Evolutionary conservation across 2,888 invertebrate genomes (phyloP), one percentile per base, ranked within the genome.

Genomic region (Spodoptera littoralis): DNA sequence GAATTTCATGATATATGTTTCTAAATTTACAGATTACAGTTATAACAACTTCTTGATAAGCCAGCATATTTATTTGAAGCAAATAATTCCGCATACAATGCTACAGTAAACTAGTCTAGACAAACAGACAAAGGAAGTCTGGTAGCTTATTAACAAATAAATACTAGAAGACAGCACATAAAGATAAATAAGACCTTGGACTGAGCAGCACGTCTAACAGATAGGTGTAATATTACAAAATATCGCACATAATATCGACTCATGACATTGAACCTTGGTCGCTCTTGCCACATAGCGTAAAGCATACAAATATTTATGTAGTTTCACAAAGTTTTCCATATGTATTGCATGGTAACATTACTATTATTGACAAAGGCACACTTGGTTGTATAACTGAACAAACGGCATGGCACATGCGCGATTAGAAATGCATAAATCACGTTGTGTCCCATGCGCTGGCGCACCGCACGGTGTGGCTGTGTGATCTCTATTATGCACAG

Each of bases 371-470:
- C 66, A 66, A 50, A 60, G 60, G 71, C 61, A 70, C 47, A 69
- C 62, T 74, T 75, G 76, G 77, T 88, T 88, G 85, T 85, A 84
- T 84, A 88, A 87, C 52, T 50, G 59, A 57, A 49, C 62, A 60
- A 70, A 55, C 68, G 64, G 66, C 73, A 60, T 52, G 76, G 81
- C 82, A 82, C 84, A 85, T 83, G 84, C 76, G 80, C 86, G 85
- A 88, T 89, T 89, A 84, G 87, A 85, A 85, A 84, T 83, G 84
- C 82, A 86, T 79, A 84, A 83, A 86, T 89, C 90, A 90, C 90
- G 89, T 90, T 90, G 84, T 77, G 65, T 53, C 75, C 76, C 86
- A 89, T 85, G 90, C 87, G 85, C 82, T 45, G 42, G 78, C 80
- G 81, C 81, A 70, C 60, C 61, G 72, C 79, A 79, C 82, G 81